Evolutionary conservation across 2,888 invertebrate species (phyloP).

Genomic region (Stenolophus ochropezus): DNA sequence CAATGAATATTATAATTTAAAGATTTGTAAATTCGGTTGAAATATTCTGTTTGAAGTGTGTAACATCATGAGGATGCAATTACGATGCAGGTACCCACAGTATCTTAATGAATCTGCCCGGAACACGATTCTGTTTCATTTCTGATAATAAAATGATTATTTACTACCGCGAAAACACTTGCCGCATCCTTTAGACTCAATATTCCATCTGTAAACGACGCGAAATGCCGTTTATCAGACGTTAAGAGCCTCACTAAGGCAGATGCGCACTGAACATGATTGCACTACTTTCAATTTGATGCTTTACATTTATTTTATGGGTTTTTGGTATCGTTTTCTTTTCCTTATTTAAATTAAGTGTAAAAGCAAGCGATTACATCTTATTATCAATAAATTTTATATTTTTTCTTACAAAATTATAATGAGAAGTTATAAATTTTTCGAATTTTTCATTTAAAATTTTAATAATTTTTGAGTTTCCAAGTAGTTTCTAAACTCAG

Average conservation of each 20-base stretch:
- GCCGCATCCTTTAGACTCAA: background rate
- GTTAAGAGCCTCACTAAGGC: background rate
- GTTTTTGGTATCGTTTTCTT: background rate
- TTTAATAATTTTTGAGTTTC: too few species aligned
- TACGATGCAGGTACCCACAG: conserved; percentile 10
- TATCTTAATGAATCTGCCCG: background rate
- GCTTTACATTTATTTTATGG: background rate
- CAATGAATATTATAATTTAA: too few species aligned
- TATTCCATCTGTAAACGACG: conserved; percentile 14
- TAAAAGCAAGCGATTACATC: too few species aligned
- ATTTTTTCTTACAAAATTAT: too few species aligned
- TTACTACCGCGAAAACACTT: conserved; percentile 9
- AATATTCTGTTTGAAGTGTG: background rate
- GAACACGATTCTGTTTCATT: conserved; percentile 16
- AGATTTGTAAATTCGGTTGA: too few species aligned
- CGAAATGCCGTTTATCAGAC: conserved; percentile 1
- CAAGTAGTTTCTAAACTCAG: too few species aligned
- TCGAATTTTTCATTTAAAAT: too few species aligned
- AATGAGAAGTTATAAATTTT: too few species aligned
- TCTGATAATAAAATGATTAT: conserved; percentile 36
- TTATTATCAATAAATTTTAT: too few species aligned
- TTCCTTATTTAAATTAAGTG: background rate
- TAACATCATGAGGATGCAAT: background rate
- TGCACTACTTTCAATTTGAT: background rate
- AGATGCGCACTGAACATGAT: background rate